These are phyloP conservation scores for Sakesphorus luctuosus DNA, from an alignment of 2,113 vertebrate species.

Conservation along the genomic window DNA sequence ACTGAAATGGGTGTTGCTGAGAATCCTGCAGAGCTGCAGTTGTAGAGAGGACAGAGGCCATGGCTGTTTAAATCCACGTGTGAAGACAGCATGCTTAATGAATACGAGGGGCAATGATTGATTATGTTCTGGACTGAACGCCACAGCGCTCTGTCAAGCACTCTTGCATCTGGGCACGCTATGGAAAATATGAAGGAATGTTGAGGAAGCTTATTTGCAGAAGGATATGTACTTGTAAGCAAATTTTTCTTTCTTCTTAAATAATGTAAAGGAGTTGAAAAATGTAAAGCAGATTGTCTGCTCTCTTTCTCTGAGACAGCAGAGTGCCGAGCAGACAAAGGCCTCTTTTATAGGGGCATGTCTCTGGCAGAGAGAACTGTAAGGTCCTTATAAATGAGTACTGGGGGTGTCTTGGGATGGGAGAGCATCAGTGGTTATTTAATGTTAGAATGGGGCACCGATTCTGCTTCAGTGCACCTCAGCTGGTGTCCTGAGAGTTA, in stretches of 20 bases:
- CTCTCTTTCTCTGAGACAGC: neutral
- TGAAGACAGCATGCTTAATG: slow-evolving; percentile 63
- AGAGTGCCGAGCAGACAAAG: slow-evolving; percentile 44
- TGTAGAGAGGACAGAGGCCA: neutral
- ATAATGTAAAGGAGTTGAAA: neutral
- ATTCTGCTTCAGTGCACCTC: neutral
- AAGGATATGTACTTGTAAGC: slow-evolving; percentile 83
- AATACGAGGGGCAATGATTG: slow-evolving; percentile 52
- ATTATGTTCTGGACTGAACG: slow-evolving; percentile 44
- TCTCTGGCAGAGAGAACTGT: neutral
- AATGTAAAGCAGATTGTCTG: neutral
- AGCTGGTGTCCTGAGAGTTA: neutral
- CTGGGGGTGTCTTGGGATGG: neutral
- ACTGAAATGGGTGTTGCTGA: neutral
- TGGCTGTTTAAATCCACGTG: slow-evolving; percentile 54
- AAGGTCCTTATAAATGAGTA: neutral
- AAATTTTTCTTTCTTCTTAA: neutral
- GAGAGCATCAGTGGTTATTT: neutral
- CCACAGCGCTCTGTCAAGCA: slow-evolving; percentile 23
- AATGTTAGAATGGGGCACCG: neutral
- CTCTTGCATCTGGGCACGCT: slow-evolving; percentile 48
- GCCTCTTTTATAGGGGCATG: slow-evolving; percentile 33
- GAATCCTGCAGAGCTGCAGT: neutral
- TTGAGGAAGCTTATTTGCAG: slow-evolving; percentile 84
- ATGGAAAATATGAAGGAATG: slow-evolving; percentile 77